A percentile compares a stretch with the other conserved stretches of the same genome.
These are phyloP conservation scores for Pungitius pungitius DNA, from an alignment of 2,113 vertebrate species.

Conservation along the genomic window DNA sequence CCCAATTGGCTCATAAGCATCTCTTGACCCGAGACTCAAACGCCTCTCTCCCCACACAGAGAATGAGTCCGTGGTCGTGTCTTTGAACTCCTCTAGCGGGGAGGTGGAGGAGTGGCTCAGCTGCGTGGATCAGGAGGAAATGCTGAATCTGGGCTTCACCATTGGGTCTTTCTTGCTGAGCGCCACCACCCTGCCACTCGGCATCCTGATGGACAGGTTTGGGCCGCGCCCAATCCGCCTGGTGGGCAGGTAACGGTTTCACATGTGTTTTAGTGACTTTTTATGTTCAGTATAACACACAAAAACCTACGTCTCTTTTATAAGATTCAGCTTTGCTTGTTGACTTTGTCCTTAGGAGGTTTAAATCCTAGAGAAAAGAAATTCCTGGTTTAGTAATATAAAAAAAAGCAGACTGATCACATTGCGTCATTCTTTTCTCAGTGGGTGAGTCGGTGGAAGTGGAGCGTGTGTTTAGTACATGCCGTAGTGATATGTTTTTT, in stretches of 20 bases:
- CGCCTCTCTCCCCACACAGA: slow-evolving; percentile 30
- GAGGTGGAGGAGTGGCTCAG: slow-evolving; percentile 54
- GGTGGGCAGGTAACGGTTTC: slow-evolving; percentile 83
- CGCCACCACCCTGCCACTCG: slow-evolving; percentile 88
- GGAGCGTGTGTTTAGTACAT: background rate
- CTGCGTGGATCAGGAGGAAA: slow-evolving; percentile 88
- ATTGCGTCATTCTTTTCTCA: slow-evolving; percentile 30
- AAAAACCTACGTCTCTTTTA: background rate
- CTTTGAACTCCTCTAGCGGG: slow-evolving; percentile 22
- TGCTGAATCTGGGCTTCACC: slow-evolving; percentile 91
- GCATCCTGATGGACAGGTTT: slow-evolving; percentile 90
- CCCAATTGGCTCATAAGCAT: background rate
- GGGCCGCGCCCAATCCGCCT: slow-evolving; percentile 88
- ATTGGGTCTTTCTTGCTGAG: slow-evolving; percentile 91
- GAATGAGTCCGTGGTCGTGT: slow-evolving; percentile 50
- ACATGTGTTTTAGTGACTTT: background rate
- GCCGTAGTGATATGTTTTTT: background rate
- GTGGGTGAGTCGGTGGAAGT: background rate
- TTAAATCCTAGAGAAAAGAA: background rate
- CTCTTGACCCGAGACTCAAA: background rate
- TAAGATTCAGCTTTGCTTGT: background rate
- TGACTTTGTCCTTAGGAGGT: background rate
- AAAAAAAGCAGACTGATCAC: slow-evolving; percentile 26
- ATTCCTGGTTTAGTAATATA: background rate
- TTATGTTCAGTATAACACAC: background rate